Conservation (phyloP, 1,140 invertebrate species). For the Drosophila nigrodunni region DNA sequence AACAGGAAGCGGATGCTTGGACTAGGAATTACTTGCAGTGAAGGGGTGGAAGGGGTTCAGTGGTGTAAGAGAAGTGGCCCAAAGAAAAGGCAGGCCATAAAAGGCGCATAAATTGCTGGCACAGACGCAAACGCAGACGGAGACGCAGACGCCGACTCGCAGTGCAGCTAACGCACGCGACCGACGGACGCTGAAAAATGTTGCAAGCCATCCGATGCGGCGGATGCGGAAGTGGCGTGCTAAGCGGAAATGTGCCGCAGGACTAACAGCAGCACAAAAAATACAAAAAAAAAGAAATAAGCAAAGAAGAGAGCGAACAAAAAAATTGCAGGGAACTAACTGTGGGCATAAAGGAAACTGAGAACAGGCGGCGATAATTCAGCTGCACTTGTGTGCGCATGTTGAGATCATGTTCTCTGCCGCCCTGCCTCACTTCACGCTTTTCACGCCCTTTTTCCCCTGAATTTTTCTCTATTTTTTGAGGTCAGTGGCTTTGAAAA, state of each 20-base stretch:
- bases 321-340: slow-evolving; percentile 24
- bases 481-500: slow-evolving; percentile 80
- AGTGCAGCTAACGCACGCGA: slow-evolving; percentile 41
- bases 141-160: slow-evolving; percentile 27
- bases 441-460: neutral
- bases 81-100: slow-evolving; percentile 57
- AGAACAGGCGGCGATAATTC: slow-evolving; percentile 69
- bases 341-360: slow-evolving; percentile 57
- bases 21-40: slow-evolving; percentile 63
- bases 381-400: slow-evolving; percentile 78
- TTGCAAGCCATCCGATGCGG: slow-evolving; percentile 59
- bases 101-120: slow-evolving; percentile 75
- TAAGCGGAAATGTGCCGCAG: slow-evolving; percentile 79
- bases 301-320: slow-evolving; percentile 8
- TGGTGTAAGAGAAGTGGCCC: slow-evolving; percentile 42
- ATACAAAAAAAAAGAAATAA: slow-evolving; percentile 11
- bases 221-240: slow-evolving; percentile 74
- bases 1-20: slow-evolving; percentile 81
- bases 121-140: slow-evolving; percentile 24
- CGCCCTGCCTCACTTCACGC: neutral
- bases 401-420: slow-evolving; percentile 66
- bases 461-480: slow-evolving; percentile 45
- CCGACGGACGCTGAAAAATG: slow-evolving; percentile 58
- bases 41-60: too few species aligned
- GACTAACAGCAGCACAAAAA: slow-evolving; percentile 46